phyloP scores from a whole-genome alignment of 2,113 vertebrate species.

The Pomatostomus ruficeps region DNA sequence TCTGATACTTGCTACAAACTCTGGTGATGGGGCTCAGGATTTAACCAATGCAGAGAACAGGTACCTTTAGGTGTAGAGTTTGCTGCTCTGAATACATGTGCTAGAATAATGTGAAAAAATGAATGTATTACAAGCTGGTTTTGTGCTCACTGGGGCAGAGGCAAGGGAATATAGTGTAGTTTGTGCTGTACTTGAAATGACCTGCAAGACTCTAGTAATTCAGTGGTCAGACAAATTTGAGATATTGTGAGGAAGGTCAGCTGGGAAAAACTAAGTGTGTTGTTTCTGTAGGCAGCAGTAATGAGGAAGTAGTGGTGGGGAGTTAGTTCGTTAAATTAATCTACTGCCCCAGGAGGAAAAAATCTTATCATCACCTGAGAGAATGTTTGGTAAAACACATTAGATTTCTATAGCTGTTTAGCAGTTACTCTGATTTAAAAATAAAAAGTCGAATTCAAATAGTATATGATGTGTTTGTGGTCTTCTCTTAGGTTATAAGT shows the following conservation, averaged over 20 bases:
- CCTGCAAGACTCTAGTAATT: not conserved
- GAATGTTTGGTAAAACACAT: not conserved
- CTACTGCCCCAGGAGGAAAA: not conserved
- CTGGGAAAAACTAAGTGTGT: not conserved
- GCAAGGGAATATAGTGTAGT: not conserved
- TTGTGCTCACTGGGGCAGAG: not conserved
- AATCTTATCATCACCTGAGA: not conserved
- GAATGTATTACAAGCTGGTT: not conserved
- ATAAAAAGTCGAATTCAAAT: not conserved
- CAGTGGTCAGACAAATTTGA: not conserved
- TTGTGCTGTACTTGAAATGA: not conserved
- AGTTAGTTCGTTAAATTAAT: not conserved
- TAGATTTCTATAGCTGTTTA: not conserved
- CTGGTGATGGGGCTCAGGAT: not conserved
- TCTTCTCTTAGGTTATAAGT: not conserved
- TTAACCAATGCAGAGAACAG: not conserved
- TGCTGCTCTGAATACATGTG: not conserved
- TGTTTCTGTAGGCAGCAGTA: not conserved
- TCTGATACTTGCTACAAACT: not conserved
- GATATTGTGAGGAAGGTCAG: not conserved
- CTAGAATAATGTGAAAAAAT: not conserved
- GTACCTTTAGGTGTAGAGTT: not conserved
- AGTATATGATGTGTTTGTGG: not conserved
- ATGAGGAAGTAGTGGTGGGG: not conserved
- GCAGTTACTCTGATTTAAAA: not conserved